Percentiles rank a stretch among this genome's conserved stretches.
phyloP scores from a whole-genome alignment of 2,888 invertebrate species.

The Prenolepis imparis region DNA sequence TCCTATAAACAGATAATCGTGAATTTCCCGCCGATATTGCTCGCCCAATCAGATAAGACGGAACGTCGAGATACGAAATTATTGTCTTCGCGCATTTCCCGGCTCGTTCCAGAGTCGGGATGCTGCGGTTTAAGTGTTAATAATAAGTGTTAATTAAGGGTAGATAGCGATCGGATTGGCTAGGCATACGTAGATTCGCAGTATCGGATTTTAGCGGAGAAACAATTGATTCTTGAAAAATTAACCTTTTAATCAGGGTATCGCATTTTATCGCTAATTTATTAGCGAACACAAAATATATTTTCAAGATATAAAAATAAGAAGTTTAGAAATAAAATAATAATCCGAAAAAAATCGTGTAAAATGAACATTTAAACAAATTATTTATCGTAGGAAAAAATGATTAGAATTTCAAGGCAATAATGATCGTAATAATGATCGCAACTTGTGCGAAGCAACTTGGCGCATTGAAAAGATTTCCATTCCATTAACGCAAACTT shows the following conservation, averaged over 20 bases:
- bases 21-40: constrained; percentile 80
- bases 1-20: constrained; percentile 84
- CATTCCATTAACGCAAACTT: neutral
- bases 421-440: neutral
- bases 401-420: neutral
- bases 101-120: constrained; percentile 68
- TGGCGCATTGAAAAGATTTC: neutral
- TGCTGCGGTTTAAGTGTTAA: constrained; percentile 57
- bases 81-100: constrained; percentile 77
- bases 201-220: neutral
- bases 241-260: neutral
- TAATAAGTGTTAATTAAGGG: constrained; percentile 67
- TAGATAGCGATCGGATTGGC: constrained; percentile 33
- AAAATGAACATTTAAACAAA: neutral
- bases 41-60: constrained; percentile 82
- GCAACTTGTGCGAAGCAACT: constrained; percentile 8
- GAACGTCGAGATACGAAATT: constrained; percentile 81
- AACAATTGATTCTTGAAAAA: neutral
- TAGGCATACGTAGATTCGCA: neutral
- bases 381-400: neutral
- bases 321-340: too few species aligned
- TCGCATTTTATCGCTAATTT: neutral
- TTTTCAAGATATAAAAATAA: neutral
- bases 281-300: neutral
- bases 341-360: neutral